Base-by-base conservation (phyloP, 2,797 vertebrate genomes). In the Rhyacichthys aspro region DNA sequence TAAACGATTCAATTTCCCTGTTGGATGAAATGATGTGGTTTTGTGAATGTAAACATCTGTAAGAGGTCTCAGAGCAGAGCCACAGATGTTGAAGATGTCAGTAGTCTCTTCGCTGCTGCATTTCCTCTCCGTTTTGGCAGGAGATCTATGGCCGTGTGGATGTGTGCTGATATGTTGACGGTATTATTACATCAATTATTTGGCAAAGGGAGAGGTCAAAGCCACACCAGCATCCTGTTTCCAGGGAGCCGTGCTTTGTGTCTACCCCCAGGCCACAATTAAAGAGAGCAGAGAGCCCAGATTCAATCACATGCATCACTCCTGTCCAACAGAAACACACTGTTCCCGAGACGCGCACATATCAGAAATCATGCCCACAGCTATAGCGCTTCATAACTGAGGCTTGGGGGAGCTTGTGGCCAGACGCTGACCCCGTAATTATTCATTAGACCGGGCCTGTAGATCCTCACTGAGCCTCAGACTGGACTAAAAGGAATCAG, bases 131-230 rank as follows among this genome's bases (percentile, higher is more conserved):
- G 34, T 74, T 78, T 84, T 84, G 82, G 83, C 86, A 79, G 74
- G 72, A 89, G 88, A 92, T 89, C 88, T 88, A 86, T 89, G 82
- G 75, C 85, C 14, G 71, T 66, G 78, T 86, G 87, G 89, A 92
- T 90, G 90, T 90, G 90, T 91, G 88, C 89, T 91, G 91, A 93
- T 93, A 93, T 92, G 90, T 89, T 85, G 86, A 88, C 53, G 76
- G 83, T 92, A 89, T 91, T 92, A 93, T 92, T 92, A 86, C 88
- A 92, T 93, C 90, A 92, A 92, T 92, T 91, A 91, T 89, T 92
- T 86, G 88, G 88, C 83, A 59, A 53, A 82, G 74, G 74, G 85
- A 86, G 86, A 90, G 91, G 91, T 91, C 91, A 93, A 84, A 92
- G 84, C 86, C 87, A 90, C 86, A 90, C 86, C 84, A 87, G 86